These are phyloP conservation scores for Caenorhabditis sp. DNA, from an alignment of 2,888 invertebrate genomes.

Conservation along the genomic window DNA sequence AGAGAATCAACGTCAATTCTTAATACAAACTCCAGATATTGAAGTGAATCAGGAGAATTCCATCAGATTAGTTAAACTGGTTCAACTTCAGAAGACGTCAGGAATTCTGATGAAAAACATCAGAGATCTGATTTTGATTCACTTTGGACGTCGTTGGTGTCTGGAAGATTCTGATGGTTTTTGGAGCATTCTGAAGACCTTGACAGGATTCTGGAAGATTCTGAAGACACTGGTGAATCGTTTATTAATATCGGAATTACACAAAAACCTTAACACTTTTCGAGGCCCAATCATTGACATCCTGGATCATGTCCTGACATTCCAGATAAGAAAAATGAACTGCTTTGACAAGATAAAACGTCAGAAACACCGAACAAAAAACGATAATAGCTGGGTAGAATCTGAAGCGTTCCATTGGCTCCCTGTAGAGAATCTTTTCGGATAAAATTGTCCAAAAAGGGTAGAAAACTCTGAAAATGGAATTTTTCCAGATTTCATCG, in stretches of 20 bases:
- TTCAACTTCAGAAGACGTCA: conserved; percentile 1
- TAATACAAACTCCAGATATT: neutral
- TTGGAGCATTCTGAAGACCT: too few relatives aligned
- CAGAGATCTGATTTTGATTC: too few relatives aligned
- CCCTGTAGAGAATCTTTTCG: too few relatives aligned
- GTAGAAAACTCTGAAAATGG: too few relatives aligned
- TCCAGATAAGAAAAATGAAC: neutral
- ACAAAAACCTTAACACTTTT: neutral
- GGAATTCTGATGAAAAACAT: neutral
- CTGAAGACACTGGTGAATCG: too few relatives aligned
- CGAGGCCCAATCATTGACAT: neutral
- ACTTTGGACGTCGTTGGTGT: too few relatives aligned
- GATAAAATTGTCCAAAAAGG: too few relatives aligned
- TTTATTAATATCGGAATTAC: neutral
- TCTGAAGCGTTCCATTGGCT: too few relatives aligned
- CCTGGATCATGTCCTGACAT: neutral
- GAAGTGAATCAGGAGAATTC: neutral
- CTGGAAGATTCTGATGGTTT: too few relatives aligned
- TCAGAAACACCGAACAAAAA: neutral
- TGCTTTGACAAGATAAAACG: neutral
- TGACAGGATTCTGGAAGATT: too few relatives aligned
- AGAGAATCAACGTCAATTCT: conserved; percentile 2
- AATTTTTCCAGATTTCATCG: too few relatives aligned
- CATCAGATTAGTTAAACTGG: neutral
- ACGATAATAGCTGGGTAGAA: neutral